A percentile compares a stretch with the other conserved stretches of the same genome.
These are phyloP conservation scores for Lasioglossum morio DNA, from an alignment of 2,888 invertebrate genomes.

Conservation along the genomic window DNA sequence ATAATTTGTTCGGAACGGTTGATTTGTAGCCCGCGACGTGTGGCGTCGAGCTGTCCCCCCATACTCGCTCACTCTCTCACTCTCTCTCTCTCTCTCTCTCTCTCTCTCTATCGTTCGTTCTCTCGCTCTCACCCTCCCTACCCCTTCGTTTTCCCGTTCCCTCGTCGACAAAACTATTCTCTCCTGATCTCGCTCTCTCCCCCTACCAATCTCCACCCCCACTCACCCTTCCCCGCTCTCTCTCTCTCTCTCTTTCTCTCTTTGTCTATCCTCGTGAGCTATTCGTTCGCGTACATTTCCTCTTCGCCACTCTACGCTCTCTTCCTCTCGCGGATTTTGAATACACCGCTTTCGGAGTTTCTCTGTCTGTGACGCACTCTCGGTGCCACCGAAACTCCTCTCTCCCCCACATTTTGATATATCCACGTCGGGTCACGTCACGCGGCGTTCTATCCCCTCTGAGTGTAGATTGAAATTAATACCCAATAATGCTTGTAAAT, in stretches of 20 bases:
- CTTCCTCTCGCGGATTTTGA: slow-evolving; percentile 58
- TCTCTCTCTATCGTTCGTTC: background rate
- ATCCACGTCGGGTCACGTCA: slow-evolving; percentile 75
- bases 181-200: slow-evolving; percentile 8
- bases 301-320: slow-evolving; percentile 48
- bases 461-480: slow-evolving; percentile 84
- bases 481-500: slow-evolving; percentile 84
- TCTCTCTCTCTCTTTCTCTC: slow-evolving; percentile 55
- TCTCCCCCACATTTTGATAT: slow-evolving; percentile 61
- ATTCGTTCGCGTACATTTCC: slow-evolving; percentile 44
- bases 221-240: slow-evolving; percentile 24
- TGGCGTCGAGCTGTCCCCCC: slow-evolving; percentile 80
- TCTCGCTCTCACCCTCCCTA: background rate
- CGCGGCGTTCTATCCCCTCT: slow-evolving; percentile 75
- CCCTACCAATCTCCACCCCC: slow-evolving; percentile 27
- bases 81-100: slow-evolving; percentile 44
- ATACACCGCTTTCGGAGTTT: slow-evolving; percentile 64
- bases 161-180: slow-evolving; percentile 15
- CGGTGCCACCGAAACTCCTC: slow-evolving; percentile 37
- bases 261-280: slow-evolving; percentile 59
- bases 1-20: slow-evolving; percentile 84
- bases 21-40: slow-evolving; percentile 83
- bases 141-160: background rate
- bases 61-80: slow-evolving; percentile 59
- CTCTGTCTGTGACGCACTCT: slow-evolving; percentile 39